Evolutionary conservation across 2,797 vertebrate genomes (phyloP), one percentile per base, ranked within the genome.

Genomic region (Furcifer pardalis): DNA sequence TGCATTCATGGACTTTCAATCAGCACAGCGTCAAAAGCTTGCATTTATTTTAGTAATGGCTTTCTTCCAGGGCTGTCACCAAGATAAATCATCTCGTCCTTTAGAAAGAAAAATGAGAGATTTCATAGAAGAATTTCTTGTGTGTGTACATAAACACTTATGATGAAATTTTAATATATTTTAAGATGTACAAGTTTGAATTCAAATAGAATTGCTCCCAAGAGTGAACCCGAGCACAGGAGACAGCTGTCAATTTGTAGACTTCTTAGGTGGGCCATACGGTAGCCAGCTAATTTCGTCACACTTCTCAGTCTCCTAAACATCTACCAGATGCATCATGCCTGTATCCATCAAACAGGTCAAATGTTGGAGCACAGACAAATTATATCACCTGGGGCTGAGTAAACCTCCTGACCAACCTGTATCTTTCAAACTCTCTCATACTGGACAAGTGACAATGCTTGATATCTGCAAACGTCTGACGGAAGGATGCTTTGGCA

Each of bases 81-180:
- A 25, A 56, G 66, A 87, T 25, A 86, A 82, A 84, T 44, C 17
- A 72, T 27, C 32, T 44, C 42, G 15, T 59, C 66, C 30, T 73
- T 60, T 17, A 71, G 69, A 52, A 56, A 89, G 66, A 7, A 46
- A 56, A 84, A 68, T 32, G 78, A 27, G 46, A 2, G 7, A 63
- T 78, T 86, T 85, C 60, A 84, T 81, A 81, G 46, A 79, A 82
- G 52, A 56, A 35, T 12, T 49, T 59, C 52, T 79, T 68, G 71
- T 3, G 56, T 56, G 56, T 56, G 56, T 68, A 62, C 9, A 35
- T 73, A 60, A 49, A 17, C 21, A 19, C 44, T 77, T 2, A 76
- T 2, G 19, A 65, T 77, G 66, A 2, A 10, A 66, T 3, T 72
- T 85, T 87, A 85, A 83, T 6, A 19, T 0, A 1, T 17, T 62